Percentiles rank a stretch among this genome's conserved stretches.
These are phyloP conservation scores for Callimorpha dominula DNA, from an alignment of 2,888 invertebrate species.

Conservation along the genomic window DNA sequence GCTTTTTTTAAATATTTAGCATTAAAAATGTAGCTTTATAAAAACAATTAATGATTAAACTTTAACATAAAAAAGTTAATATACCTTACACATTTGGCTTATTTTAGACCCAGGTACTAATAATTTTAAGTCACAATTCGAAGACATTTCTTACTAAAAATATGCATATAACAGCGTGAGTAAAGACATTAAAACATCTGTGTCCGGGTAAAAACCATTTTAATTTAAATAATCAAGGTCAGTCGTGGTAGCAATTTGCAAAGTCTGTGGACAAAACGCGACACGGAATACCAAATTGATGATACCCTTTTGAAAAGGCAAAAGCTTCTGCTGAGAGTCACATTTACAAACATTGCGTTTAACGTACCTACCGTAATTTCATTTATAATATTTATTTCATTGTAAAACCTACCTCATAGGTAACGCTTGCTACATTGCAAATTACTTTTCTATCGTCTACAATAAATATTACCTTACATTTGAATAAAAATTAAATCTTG, in stretches of 20 bases:
- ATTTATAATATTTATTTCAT: not conserved
- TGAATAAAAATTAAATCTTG: not conserved
- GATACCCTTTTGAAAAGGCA: slow-evolving; percentile 17
- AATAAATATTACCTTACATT: not conserved
- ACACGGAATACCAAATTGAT: slow-evolving; percentile 42
- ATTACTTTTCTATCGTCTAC: not conserved
- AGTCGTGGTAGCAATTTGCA: slow-evolving; percentile 36
- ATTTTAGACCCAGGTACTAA: too few relatives aligned
- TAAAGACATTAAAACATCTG: not conserved
- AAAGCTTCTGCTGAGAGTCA: not conserved
- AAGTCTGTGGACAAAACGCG: slow-evolving; percentile 20
- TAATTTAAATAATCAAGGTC: slow-evolving; percentile 46
- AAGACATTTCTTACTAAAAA: not conserved
- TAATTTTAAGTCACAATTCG: too few relatives aligned
- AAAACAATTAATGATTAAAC: too few relatives aligned
- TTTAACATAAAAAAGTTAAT: too few relatives aligned
- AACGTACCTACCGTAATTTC: not conserved
- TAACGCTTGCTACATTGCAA: not conserved
- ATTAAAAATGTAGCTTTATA: too few relatives aligned
- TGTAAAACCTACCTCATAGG: not conserved
- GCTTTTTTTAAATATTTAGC: too few relatives aligned
- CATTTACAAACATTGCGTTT: not conserved
- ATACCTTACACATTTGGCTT: too few relatives aligned
- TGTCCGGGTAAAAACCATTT: slow-evolving; percentile 47
- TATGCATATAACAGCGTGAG: not conserved